Base-by-base conservation (phyloP, 37 sponge, comb jelly and placozoan genomes). In the Crambe crambe region DNA sequence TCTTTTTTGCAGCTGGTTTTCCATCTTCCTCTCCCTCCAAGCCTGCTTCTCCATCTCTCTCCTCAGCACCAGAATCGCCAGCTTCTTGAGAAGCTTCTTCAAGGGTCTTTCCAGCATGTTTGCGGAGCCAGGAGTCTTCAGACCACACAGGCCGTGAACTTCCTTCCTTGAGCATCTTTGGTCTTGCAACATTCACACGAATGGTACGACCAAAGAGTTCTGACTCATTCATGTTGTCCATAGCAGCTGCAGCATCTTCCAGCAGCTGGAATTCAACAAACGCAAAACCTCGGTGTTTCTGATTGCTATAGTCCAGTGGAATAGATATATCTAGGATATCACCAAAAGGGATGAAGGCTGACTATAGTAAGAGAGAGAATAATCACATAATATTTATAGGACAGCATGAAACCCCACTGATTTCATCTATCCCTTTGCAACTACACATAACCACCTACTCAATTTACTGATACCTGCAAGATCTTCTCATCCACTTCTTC, bases 201-300 rank as follows among this genome's bases (percentile, higher is more conserved):
- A 99, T 87, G 0, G 99, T 99, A 5, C 95, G 70, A 0, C 99
- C 99, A 80, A 78, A 96, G 54, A 99, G 80, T 58, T 99, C 99
- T 3, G 97, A 87, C 41, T 99, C 95, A 74, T 96, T 90, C 99
- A 99, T 99, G 73, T 99, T 99, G 82, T 99, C 99, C 26, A 96
- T 89, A 35, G 99, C 99, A 58, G 99, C 99, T n/a, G 97, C 95
- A 17, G 96, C 97, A 85, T 99, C 99, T 73, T 99, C 99, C 27
- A 90, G 81, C 20, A 83, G 74, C 78, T 96, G 96, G 63, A 94
- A 96, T 75, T 99, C 99, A 32, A 99, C 97, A 73, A 99, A 99
- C 0, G 93, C 95, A 84, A 96, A 99, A 30, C 93, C 97, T 42
- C 97, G 90, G 78, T 96, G 97, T 69, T 96, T 96, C 70, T 93